Percentiles rank a stretch among this genome's conserved stretches.
phyloP scores from a whole-genome alignment of 2,113 vertebrate genomes.

The Dasypus novemcinctus region DNA sequence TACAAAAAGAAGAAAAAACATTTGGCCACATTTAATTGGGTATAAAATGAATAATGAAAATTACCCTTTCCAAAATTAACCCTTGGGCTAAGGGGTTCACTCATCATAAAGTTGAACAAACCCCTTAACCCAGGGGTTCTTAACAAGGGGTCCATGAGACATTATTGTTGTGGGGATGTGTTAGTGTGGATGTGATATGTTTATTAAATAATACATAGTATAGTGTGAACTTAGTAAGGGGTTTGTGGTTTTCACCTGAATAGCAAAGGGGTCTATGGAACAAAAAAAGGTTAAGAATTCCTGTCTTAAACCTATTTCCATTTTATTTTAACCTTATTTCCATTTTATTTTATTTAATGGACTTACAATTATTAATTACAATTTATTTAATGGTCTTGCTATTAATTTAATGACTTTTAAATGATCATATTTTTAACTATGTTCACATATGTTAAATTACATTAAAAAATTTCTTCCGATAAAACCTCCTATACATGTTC shows the following conservation, averaged over 20 bases:
- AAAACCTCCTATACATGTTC: neutral
- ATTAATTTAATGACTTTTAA: neutral
- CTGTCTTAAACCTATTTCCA: neutral
- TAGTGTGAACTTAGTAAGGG: too few species aligned
- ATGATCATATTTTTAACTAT: neutral
- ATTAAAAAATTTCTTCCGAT: neutral
- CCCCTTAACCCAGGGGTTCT: neutral
- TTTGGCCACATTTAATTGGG: neutral
- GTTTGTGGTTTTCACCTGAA: too few species aligned
- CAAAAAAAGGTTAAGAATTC: too few species aligned
- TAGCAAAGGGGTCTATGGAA: too few species aligned
- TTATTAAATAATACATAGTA: too few species aligned
- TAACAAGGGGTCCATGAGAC: too few species aligned
- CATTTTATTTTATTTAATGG: neutral
- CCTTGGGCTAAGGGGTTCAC: too few species aligned
- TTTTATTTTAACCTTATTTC: too few species aligned
- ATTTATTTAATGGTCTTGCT: neutral
- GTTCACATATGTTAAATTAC: neutral
- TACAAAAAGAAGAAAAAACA: neutral
- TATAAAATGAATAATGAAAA: neutral
- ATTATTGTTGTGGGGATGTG: too few species aligned
- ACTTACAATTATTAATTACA: neutral
- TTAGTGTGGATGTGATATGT: too few species aligned
- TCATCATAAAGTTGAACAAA: neutral
- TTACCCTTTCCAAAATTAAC: too few species aligned